Evolutionary conservation across 2,888 invertebrate genomes (phyloP), one percentile per base, ranked within the genome.

Genomic region (Sarcophaga variegata): DNA sequence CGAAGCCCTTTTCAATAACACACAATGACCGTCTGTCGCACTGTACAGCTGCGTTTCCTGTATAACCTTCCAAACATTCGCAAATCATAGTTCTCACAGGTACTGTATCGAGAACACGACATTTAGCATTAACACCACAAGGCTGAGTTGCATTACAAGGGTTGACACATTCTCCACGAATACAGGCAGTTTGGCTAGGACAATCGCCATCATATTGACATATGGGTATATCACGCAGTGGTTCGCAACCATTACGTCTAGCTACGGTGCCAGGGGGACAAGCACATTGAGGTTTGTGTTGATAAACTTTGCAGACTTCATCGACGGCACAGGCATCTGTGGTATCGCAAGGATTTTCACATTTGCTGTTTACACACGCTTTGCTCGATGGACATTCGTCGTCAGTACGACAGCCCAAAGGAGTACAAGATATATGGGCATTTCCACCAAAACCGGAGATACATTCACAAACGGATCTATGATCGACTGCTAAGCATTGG

Each of bases 11-110:
- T 84, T 96, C 96, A 37, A 95, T 93, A 76, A 95, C 94, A 90
- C 97, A 97, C 71, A 95, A 91, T 17, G 95, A 94, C 96, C 97
- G 95, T 94, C 95, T 96, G 90, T 97, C 96, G 91, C 98, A 98
- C 91, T 96, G 96, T 12, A 96, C 95, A 11, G 97, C 96, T 25
- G 98, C 98, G 92, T 98, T 97, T 92, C 98, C 98, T 93, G 96
- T 96, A 92, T 96, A 97, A 86, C 97, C 98, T 59, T 97, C 96
- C 67, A 96, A 92, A 92, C 98, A 98, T 93, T 97, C 96, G 91
- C 98, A 98, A 87, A 97, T 95, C 96, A 98, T 97, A 11, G 98
- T 98, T 91, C 97, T 95, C 0, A 98, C 96, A 12, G 98, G 97
- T 74, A 96, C 94, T 0, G 98, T 97, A 91, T 98, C 96, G 54